Conservation (phyloP, 2,113 vertebrate genomes). For the human (Homo sapiens) region GRCh38 chrX:77787501-77788000, state of each 20-base stretch:
- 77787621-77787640: not conserved
- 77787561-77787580: no score
- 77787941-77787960: no score
- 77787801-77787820: slow-evolving; percentile 9
- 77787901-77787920: no score
- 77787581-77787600: no score
- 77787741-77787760: not conserved
- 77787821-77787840: not conserved
- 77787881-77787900: not conserved
- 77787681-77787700: not conserved
- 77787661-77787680: slow-evolving; percentile 48
- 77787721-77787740: not conserved
- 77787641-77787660: not conserved
- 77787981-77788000: no score
- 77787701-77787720: slow-evolving; percentile 7
- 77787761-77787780: not conserved
- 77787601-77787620: no score
- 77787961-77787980: no score
- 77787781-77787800: not conserved
- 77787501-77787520: no score
- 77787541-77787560: no score
- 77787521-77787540: no score
- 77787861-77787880: not conserved
- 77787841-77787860: not conserved
- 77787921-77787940: no score